Conservation (phyloP, 2,888 invertebrate genomes). For the Drosophila acutilabella region DNA sequence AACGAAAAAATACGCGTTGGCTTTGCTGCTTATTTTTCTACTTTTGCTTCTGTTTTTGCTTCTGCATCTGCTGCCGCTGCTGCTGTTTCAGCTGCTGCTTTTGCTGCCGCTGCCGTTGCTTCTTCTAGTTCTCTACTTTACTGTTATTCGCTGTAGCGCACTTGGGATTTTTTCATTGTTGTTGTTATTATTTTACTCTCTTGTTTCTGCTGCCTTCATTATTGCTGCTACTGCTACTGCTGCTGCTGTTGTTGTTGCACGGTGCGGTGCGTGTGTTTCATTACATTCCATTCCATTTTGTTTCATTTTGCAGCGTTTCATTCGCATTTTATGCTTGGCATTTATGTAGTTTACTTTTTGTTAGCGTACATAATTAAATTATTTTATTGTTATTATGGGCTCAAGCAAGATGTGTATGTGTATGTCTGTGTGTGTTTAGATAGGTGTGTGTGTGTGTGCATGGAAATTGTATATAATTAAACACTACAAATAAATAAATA, state of each 20-base stretch:
- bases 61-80: neutral
- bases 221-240: neutral
- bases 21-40: neutral
- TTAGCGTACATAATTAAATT: conserved; percentile 2
- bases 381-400: conserved; percentile 5
- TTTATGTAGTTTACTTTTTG: neutral
- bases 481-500: no score
- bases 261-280: conserved; percentile 51
- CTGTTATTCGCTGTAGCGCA: conserved; percentile 41
- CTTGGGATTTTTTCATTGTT: conserved; percentile 41
- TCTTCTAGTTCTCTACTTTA: conserved; percentile 31
- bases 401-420: neutral
- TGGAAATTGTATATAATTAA: no score
- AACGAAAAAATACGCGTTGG: conserved; percentile 6
- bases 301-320: conserved; percentile 30
- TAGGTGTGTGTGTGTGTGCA: no score
- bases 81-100: conserved; percentile 11
- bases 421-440: no score
- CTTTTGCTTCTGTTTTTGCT: no score
- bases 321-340: conserved; percentile 14
- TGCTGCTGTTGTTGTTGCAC: conserved; percentile 11
- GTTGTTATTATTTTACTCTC: conserved; percentile 11
- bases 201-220: neutral
- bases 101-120: conserved; percentile 23
- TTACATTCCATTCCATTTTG: conserved; percentile 29